phyloP scores from a whole-genome alignment of 2,113 vertebrate genomes.

The Nipponia nippon region DNA sequence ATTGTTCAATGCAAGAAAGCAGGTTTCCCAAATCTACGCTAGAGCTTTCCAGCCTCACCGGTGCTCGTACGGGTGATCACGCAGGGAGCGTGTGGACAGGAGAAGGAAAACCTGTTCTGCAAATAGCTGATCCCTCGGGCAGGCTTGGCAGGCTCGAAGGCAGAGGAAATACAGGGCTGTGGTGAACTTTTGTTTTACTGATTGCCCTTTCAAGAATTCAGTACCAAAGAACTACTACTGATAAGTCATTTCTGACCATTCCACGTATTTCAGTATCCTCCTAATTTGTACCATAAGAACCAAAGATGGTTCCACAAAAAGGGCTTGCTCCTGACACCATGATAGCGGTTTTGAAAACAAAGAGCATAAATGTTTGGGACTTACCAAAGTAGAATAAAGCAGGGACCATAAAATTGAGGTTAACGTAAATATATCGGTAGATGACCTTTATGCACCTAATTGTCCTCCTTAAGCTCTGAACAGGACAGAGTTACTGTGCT shows the following conservation, averaged over 20 bases:
- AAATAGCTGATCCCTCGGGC: not conserved
- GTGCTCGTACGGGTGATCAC: not conserved
- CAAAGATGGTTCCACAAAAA: not conserved
- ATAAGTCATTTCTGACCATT: not conserved
- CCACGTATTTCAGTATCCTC: not conserved
- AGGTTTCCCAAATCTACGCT: not conserved
- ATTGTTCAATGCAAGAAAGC: not conserved
- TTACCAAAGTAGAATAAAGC: constrained; percentile 52
- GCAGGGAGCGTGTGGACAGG: not conserved
- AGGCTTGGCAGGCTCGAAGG: not conserved
- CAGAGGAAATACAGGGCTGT: not conserved
- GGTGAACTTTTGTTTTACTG: not conserved
- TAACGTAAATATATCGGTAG: not conserved
- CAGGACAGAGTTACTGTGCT: not conserved
- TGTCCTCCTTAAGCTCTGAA: not conserved
- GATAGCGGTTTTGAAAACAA: constrained; percentile 15
- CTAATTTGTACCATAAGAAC: not conserved
- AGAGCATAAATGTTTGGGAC: constrained; percentile 64
- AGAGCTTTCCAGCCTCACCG: not conserved
- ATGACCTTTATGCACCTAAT: not conserved
- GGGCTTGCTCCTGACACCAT: not conserved
- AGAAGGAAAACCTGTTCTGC: not conserved
- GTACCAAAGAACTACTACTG: not conserved
- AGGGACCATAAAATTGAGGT: not conserved
- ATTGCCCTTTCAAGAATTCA: not conserved